A percentile compares a stretch with the other conserved stretches of the same genome.
phyloP scores from a whole-genome alignment of 2,113 vertebrate species.

The Cebidichthys violaceus region DNA sequence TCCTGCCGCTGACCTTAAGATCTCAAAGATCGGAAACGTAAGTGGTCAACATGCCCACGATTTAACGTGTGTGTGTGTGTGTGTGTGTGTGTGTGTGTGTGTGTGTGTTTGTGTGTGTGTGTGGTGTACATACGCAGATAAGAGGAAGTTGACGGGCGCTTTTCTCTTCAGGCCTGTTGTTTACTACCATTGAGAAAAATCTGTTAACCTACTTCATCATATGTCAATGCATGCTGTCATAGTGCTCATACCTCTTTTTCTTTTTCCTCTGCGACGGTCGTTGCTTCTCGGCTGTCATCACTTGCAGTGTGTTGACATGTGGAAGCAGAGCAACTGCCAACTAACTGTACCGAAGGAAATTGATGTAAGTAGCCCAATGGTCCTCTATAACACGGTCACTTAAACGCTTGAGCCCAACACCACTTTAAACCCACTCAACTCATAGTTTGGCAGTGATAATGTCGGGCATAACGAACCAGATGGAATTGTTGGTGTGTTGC shows the following conservation, averaged over 20 bases:
- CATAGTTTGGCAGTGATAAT: neutral
- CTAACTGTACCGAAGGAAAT: constrained; percentile 93
- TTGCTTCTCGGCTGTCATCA: neutral
- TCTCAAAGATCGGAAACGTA: constrained; percentile 98
- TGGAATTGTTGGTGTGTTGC: constrained; percentile 47
- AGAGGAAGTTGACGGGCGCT: too few species aligned
- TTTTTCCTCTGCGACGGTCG: constrained; percentile 12
- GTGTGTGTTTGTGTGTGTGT: too few species aligned
- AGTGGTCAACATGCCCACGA: constrained; percentile 42
- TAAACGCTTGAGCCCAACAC: constrained; percentile 29
- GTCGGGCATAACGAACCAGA: neutral
- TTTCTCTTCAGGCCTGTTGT: neutral
- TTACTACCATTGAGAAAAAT: neutral
- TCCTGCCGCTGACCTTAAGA: constrained; percentile 95
- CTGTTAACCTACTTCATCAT: neutral
- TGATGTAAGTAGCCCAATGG: constrained; percentile 88
- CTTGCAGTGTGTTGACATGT: constrained; percentile 95
- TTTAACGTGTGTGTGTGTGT: neutral
- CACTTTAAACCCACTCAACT: constrained; percentile 6
- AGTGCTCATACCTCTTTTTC: neutral
- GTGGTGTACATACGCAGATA: neutral
- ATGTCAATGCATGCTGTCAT: neutral
- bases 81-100: neutral
- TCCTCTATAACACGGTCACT: constrained; percentile 21
- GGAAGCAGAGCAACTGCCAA: constrained; percentile 93